Base-by-base conservation (phyloP, 2,888 invertebrate species). In the Choreutis nemorana region DNA sequence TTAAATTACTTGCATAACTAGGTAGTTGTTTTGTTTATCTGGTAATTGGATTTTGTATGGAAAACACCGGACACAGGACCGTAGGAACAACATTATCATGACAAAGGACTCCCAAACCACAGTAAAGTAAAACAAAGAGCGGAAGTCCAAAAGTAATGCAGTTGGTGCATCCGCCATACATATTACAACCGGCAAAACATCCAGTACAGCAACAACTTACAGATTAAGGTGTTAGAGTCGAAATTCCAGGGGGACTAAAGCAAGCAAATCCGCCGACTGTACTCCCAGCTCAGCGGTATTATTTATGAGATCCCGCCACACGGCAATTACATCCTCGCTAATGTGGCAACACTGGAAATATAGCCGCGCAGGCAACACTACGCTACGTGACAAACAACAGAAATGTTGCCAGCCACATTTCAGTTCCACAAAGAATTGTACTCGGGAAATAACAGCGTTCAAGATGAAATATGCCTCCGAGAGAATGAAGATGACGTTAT, bases 271-370 rank as follows among this genome's bases (percentile, higher is more conserved):
- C 18, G 29, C 29, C 24, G 24, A 23, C 23, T 30, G 21, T 30
- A 14, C 16, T 15, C 14, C 21, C 14, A 30, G 20, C 22, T 12
- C 26, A 29, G 34, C 23, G 28, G 38, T 42, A 48, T 59, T 57
- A 59, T 61, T 61, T 61, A 58, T 38, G 49, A 32, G 37, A 50
- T 51, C 54, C 48, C 48, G 41, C 39, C 37, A 30, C 41, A 29
- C 39, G 37, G 50, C 54, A 56, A 58, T 61, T 60, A 60, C 55
- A 46, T 43, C 32, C 28, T 44, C 42, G 40, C 50, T 59, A 58
- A 60, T 62, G 55, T 57, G 50, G 50, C 48, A 49, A 46, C 48
- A 41, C 41, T 48, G 52, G 42, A 54, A 52, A 45, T 52, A 55
- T 48, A 41, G 32, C 23, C 22, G 28, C 12, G 32, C 37, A 36